Conservation (phyloP, 2,888 invertebrate species). For the Bimastos eiseni region DNA sequence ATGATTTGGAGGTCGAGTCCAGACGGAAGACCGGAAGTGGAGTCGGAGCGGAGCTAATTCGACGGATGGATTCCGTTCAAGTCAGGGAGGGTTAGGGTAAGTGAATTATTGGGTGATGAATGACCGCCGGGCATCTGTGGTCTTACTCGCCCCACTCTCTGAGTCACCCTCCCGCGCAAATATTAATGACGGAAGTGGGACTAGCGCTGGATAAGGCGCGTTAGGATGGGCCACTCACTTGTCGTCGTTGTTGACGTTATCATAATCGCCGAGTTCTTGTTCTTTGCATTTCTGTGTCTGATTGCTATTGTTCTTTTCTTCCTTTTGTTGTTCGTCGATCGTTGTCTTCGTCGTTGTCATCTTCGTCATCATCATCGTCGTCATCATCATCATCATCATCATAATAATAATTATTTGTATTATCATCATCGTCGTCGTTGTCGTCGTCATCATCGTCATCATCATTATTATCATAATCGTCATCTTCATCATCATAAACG, state of each 20-base stretch:
- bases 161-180: not conserved
- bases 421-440: not conserved
- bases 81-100: not conserved
- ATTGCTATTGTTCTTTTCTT: not conserved
- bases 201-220: not conserved
- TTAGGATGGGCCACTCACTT: not conserved
- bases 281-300: too few relatives aligned
- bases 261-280: not conserved
- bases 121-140: not conserved
- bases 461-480: not conserved
- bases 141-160: not conserved
- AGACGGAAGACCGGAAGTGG: not conserved
- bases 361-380: not conserved
- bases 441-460: too few relatives aligned
- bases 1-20: not conserved
- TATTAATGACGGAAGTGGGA: not conserved
- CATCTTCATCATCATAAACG: not conserved
- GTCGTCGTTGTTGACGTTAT: not conserved
- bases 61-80: conserved; percentile 9
- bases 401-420: not conserved
- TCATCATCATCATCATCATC: not conserved
- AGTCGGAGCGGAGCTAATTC: not conserved
- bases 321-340: not conserved
- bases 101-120: conserved; percentile 24
- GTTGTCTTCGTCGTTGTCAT: not conserved